Base-by-base conservation (phyloP, 2,888 invertebrate species). In the Agrilus mali region DNA sequence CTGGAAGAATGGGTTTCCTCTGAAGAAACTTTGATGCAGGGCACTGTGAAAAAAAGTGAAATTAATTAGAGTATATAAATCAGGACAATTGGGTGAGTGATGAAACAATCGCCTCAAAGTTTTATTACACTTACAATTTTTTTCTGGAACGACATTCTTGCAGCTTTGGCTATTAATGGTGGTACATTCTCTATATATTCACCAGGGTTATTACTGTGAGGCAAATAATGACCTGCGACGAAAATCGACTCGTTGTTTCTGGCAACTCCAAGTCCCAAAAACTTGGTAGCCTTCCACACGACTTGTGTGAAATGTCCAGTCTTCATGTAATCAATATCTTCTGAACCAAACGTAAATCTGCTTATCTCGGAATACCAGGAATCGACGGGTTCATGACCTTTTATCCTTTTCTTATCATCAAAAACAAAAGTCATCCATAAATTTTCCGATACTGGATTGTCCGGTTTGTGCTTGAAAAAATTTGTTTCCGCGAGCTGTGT, bases 191-290 rank as follows among this genome's bases (percentile, higher is more conserved):
- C 75, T 13, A 74, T 69, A 57, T 82, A 89, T 55, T 80, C 77
- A 2, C 84, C 85, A 36, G 81, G 71, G 50, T 83, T 79, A 64
- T 95, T 95, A 2, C 94, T 94, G 0, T 92, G 83, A 0, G 95
- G 95, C 54, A 77, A 77, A 63, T 95, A 95, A 64, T 90, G 86
- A 31, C 85, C 88, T 1, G 95, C 94, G 0, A 94, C 89, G 61
- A 81, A 86, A 50, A 81, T 75, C 27, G 85, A 87, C 46, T 81
- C 80, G 42, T 77, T 75, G 44, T 79, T 75, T 48, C 72, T 71
- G 1, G 82, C 78, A 53, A 78, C 74, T 2, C 80, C 83, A 3
- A 84, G 75, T 1, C 84, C 84, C 15, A 84, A 61, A 51, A 75
- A 72, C 50, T 73, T 73, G 51, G 77, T 78, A 32, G 72, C 73